Evolutionary conservation across 2,797 vertebrate genomes (phyloP), one percentile per base, ranked within the genome.

Genomic region (Dermochelys coriacea): DNA sequence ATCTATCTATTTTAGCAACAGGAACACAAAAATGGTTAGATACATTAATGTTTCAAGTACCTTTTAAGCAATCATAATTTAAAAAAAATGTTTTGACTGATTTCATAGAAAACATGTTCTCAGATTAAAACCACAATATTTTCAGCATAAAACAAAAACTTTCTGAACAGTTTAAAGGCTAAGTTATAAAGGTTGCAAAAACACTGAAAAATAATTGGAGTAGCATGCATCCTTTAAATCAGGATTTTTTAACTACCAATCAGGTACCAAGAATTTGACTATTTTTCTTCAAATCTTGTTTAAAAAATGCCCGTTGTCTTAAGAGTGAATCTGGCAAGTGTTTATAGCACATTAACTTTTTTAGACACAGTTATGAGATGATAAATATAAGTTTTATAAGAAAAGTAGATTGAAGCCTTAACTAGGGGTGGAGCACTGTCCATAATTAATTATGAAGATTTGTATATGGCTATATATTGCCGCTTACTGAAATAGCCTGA

Each of bases 401-500:
- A 7, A 51, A 90, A 64, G 80, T 54, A 85, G 41, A 5, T 37
- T 84, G 16, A 21, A 11, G 10, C n/a, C 64, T 71, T 71, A 82
- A 80, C 2, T 88, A 47, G 12, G 51, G 82, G 80, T 55, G 21
- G 9, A 84, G 55, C 88, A 57, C 8, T 50, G 9, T 23, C 31
- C 52, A 7, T 16, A 92, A 54, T 49, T 92, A 92, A 80, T 91
- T 83, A 83, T 1, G 0, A 94, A 93, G 4, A 2, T 19, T 57
- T 6, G 4, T 80, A n/a, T 1, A 12, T 4, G 3, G 1, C 5
- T 85, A 3, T 31, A 8, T 2, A 41, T 21, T 8, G 85, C 85
- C 93, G 85, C 6, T 34, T 74, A 68, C 4, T 80, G 45, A 61
- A 59, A 71, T 78, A 90, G 87, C 49, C 74, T 94, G 80, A 80